phyloP scores from a whole-genome alignment of 2,797 vertebrate species.

The Erpetoichthys calabaricus region DNA sequence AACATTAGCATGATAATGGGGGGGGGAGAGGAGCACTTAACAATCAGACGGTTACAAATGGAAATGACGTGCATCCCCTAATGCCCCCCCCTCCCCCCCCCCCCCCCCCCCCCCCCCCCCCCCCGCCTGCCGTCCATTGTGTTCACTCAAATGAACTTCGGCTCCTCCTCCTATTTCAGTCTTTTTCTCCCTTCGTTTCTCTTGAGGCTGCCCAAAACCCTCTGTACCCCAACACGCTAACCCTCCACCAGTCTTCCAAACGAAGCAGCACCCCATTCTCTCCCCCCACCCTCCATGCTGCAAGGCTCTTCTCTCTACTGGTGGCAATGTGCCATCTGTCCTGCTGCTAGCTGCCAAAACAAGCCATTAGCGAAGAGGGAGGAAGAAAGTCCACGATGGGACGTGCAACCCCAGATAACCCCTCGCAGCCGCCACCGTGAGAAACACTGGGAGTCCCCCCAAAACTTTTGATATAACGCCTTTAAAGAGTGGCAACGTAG shows the following conservation, averaged over 20 bases:
- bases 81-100: constrained; percentile 2
- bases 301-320: neutral
- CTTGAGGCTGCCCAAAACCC: constrained; percentile 41
- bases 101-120: constrained; percentile 21
- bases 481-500: too few species aligned
- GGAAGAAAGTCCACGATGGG: neutral
- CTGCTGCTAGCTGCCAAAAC: neutral
- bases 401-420: neutral
- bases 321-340: neutral
- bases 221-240: constrained; percentile 55
- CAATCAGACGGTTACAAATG: too few species aligned
- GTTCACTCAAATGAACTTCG: neutral
- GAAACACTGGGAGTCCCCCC: neutral
- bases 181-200: constrained; percentile 16
- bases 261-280: neutral
- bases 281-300: neutral
- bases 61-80: neutral
- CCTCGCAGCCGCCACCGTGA: neutral
- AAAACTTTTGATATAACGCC: neutral
- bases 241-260: constrained; percentile 28
- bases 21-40: too few species aligned
- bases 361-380: neutral
- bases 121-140: neutral
- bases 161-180: neutral
- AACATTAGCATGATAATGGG: too few species aligned